Conservation (phyloP, 2,888 invertebrate species). For the Orthosia cruda region DNA sequence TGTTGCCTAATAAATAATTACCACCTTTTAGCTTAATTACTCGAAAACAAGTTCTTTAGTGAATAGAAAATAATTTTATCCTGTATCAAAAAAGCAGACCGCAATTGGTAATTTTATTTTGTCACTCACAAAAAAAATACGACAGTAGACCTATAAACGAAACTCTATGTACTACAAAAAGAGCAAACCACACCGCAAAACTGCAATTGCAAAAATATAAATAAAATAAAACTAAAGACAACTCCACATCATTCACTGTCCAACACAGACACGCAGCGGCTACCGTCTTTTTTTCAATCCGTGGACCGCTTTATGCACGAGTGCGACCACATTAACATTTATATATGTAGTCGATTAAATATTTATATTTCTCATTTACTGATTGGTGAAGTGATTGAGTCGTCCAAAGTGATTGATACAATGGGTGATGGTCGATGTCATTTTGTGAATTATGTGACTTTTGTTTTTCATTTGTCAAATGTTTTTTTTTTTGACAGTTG, state of each 20-base stretch:
- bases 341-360: slow-evolving; percentile 81
- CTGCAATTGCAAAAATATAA: slow-evolving; percentile 66
- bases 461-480: slow-evolving; percentile 38
- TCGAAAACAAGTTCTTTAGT: background rate
- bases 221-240: slow-evolving; percentile 73
- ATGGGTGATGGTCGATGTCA: slow-evolving; percentile 57
- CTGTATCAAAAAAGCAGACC: background rate
- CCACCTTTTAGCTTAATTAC: background rate
- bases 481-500: slow-evolving; percentile 37
- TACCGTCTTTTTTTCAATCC: slow-evolving; percentile 85
- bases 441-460: slow-evolving; percentile 52
- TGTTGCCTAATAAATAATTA: background rate
- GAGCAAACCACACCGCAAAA: slow-evolving; percentile 20
- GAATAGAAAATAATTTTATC: too few relatives aligned
- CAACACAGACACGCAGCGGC: slow-evolving; percentile 83
- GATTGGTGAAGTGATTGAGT: slow-evolving; percentile 84
- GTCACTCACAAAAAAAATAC: background rate
- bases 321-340: slow-evolving; percentile 85
- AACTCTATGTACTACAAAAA: slow-evolving; percentile 44
- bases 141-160: slow-evolving; percentile 11
- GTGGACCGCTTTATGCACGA: slow-evolving; percentile 86
- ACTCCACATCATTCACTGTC: slow-evolving; percentile 86
- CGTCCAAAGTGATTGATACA: slow-evolving; percentile 80
- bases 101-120: background rate
- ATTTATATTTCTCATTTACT: slow-evolving; percentile 81